Conservation (phyloP, 2,797 vertebrate genomes). For the Cyclura pinguis region DNA sequence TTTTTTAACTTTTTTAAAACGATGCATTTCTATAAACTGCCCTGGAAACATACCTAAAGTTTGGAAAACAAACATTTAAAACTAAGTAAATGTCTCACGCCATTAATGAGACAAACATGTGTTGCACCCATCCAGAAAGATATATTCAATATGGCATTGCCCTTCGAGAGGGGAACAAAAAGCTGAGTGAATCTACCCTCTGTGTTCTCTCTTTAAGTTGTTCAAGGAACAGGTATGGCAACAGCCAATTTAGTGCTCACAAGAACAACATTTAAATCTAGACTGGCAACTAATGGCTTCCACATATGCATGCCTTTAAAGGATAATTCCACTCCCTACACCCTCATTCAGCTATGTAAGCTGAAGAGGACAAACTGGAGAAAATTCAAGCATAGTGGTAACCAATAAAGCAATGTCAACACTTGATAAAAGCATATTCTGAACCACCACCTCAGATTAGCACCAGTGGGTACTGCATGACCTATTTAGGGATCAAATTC, state of each 20-base stretch:
- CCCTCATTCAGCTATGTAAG: background rate
- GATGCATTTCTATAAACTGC: background rate
- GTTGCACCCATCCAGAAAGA: background rate
- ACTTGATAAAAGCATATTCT: background rate
- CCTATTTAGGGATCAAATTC: conserved; percentile 49
- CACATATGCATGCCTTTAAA: background rate
- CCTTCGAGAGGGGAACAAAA: background rate
- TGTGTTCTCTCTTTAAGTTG: too few relatives aligned
- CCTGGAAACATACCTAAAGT: background rate
- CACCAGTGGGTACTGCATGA: conserved; percentile 7
- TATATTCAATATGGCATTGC: background rate
- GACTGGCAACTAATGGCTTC: background rate
- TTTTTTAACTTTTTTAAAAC: background rate
- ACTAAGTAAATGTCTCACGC: background rate
- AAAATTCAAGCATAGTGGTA: background rate
- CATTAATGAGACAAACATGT: background rate
- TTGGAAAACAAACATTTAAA: background rate
- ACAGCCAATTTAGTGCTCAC: background rate
- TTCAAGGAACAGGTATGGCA: background rate
- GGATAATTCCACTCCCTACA: background rate
- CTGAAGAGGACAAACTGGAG: background rate
- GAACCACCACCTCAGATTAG: conserved; percentile 27
- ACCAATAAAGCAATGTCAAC: background rate
- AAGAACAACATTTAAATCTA: background rate
- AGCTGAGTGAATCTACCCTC: background rate